A percentile compares a stretch with the other conserved stretches of the same genome.
These are phyloP conservation scores for Thelaira solivaga DNA, from an alignment of 2,888 invertebrate genomes.

Conservation along the genomic window DNA sequence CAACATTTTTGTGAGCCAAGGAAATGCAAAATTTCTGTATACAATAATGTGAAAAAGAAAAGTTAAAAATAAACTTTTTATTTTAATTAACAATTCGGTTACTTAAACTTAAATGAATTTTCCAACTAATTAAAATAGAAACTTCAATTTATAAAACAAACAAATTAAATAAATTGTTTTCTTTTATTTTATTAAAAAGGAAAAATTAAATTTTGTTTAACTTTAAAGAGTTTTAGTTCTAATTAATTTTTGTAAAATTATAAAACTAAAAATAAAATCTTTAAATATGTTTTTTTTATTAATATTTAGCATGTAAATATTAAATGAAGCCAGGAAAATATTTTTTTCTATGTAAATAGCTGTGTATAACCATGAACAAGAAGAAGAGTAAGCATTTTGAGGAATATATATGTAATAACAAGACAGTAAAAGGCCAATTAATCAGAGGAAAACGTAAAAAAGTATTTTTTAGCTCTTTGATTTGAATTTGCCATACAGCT, in stretches of 20 bases:
- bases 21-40: slow-evolving; percentile 52
- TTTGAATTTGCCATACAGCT: slow-evolving; percentile 29
- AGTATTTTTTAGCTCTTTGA: slow-evolving; percentile 9
- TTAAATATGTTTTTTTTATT: no score
- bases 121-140: no score
- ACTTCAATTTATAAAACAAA: no score
- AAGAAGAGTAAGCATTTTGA: slow-evolving; percentile 54
- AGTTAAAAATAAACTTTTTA: background rate
- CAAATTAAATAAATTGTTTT: no score
- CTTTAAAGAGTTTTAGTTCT: no score
- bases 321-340: slow-evolving; percentile 11
- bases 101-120: no score
- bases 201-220: no score
- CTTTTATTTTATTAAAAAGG: no score
- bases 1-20: background rate
- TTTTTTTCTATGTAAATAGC: slow-evolving; percentile 48
- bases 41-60: slow-evolving; percentile 47
- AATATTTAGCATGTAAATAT: slow-evolving; percentile 19
- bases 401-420: slow-evolving; percentile 55
- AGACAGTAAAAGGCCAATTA: slow-evolving; percentile 59
- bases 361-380: slow-evolving; percentile 62
- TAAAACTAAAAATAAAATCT: no score
- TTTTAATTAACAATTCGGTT: no score
- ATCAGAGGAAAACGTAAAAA: slow-evolving; percentile 60
- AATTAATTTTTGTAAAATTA: no score